Evolutionary conservation across 2,888 invertebrate species (phyloP).

Genomic region (Amblyjoppa proteus): DNA sequence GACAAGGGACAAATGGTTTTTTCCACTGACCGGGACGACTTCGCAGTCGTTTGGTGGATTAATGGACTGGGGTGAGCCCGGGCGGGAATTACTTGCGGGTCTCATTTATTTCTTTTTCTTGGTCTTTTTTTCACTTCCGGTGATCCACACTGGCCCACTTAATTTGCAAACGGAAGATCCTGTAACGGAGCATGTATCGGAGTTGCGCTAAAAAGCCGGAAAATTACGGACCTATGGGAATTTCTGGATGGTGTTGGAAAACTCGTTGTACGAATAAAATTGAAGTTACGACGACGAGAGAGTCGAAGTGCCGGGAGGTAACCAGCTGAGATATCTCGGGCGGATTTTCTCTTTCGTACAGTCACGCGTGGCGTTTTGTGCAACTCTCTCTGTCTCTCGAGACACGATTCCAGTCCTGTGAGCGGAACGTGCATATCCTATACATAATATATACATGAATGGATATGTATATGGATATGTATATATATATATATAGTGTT

Average conservation of each 20-base stretch:
- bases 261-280: conserved; percentile 14
- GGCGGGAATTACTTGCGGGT: conserved; percentile 20
- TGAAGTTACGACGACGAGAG: conserved; percentile 11
- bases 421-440: conserved; percentile 6
- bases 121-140: background rate
- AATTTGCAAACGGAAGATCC: background rate
- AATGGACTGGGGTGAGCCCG: background rate
- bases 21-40: background rate
- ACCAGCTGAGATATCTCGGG: conserved; percentile 2
- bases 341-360: conserved; percentile 30
- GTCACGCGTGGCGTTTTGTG: conserved; percentile 22
- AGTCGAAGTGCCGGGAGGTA: conserved; percentile 1
- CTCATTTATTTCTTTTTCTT: background rate
- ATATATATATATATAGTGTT: background rate
- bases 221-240: background rate
- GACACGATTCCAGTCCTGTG: conserved; percentile 18
- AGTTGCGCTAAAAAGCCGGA: conserved; percentile 21
- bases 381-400: conserved; percentile 46
- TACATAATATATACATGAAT: background rate
- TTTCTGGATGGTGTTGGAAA: background rate
- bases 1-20: conserved; percentile 47
- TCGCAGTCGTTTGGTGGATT: background rate
- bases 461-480: conserved; percentile 5
- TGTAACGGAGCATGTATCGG: background rate
- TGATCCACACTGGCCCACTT: background rate